These are phyloP conservation scores for Wiebesia pumilae DNA, from an alignment of 1,140 invertebrate species.

Conservation along the genomic window DNA sequence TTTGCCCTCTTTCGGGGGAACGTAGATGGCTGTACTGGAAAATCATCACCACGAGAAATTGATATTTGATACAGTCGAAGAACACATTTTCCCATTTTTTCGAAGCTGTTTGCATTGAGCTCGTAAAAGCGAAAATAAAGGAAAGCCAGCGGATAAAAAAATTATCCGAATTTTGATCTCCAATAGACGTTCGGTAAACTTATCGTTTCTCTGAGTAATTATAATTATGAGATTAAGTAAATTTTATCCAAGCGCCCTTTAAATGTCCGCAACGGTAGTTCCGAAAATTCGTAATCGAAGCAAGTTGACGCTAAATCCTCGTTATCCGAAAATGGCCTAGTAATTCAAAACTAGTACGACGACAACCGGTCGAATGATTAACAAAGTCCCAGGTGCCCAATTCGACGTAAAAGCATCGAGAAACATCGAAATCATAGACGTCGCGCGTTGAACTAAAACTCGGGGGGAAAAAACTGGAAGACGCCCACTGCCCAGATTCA, in stretches of 20 bases:
- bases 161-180: not conserved
- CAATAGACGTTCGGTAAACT: too few relatives aligned
- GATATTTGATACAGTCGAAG: slow-evolving; percentile 63
- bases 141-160: not conserved
- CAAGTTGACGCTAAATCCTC: not conserved
- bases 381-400: not conserved
- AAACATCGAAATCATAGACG: slow-evolving; percentile 4
- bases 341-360: not conserved
- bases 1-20: slow-evolving; percentile 33
- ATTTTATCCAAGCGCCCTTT: too few relatives aligned
- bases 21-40: slow-evolving; percentile 49
- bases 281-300: not conserved
- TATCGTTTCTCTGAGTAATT: too few relatives aligned
- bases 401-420: not conserved
- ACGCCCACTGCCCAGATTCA: slow-evolving; percentile 1
- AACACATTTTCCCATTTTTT: slow-evolving; percentile 42
- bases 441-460: not conserved
- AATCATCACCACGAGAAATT: slow-evolving; percentile 65
- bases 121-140: not conserved
- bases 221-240: too few relatives aligned
- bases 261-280: not conserved
- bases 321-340: not conserved
- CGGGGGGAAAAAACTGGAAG: not conserved
- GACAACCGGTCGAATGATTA: not conserved
- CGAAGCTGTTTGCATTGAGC: not conserved